A percentile compares a stretch with the other conserved stretches of the same genome.
These are phyloP conservation scores for Rhinogobio ventralis DNA, from an alignment of 2,797 vertebrate genomes.

Conservation along the genomic window DNA sequence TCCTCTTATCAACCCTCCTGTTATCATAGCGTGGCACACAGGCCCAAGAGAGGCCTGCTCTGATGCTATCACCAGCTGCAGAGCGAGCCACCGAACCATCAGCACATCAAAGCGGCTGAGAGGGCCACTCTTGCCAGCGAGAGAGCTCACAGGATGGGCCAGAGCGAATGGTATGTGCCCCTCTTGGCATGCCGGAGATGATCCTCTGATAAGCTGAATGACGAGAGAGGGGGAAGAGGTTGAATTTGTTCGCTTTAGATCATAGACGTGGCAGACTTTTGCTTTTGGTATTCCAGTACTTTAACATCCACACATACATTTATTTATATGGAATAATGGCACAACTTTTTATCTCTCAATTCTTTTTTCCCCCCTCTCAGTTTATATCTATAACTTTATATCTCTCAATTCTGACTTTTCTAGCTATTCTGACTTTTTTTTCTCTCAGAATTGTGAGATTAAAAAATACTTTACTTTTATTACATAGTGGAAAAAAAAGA, in stretches of 20 bases:
- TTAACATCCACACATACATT: not conserved
- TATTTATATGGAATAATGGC: not conserved
- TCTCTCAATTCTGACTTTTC: too few relatives aligned
- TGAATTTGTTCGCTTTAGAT: not conserved
- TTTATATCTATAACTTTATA: not conserved
- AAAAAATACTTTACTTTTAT: not conserved
- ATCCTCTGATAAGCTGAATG: slow-evolving; percentile 34
- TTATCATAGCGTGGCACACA: slow-evolving; percentile 75
- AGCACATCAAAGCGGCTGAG: slow-evolving; percentile 65
- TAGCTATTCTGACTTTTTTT: not conserved
- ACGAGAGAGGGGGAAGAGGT: not conserved
- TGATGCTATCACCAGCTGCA: slow-evolving; percentile 79
- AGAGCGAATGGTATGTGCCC: slow-evolving; percentile 51
- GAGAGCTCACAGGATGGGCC: slow-evolving; percentile 44
- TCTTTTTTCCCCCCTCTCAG: not conserved
- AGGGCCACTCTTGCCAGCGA: slow-evolving; percentile 42
- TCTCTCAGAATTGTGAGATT: not conserved
- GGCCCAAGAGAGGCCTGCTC: slow-evolving; percentile 59
- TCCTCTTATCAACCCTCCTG: slow-evolving; percentile 74
- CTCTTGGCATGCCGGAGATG: slow-evolving; percentile 49
- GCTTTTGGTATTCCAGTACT: not conserved
- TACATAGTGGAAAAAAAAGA: not conserved
- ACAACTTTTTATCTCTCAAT: not conserved
- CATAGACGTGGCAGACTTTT: not conserved
- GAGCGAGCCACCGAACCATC: slow-evolving; percentile 71